phyloP scores from a whole-genome alignment of 2,797 vertebrate genomes.

The Xenops minutus region DNA sequence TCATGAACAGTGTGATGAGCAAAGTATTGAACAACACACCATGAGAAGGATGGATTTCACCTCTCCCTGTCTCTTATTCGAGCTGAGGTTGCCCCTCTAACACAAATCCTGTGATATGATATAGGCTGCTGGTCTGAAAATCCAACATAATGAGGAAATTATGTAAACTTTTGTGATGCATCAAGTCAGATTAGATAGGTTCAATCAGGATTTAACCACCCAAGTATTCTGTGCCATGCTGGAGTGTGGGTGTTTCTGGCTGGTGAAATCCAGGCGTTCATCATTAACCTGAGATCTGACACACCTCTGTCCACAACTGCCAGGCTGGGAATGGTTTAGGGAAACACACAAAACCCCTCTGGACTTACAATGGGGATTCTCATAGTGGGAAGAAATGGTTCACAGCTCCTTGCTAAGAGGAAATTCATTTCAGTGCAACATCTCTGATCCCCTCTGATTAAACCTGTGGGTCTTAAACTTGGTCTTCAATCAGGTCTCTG shows the following conservation, averaged over 20 bases:
- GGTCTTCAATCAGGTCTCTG: conserved; percentile 46
- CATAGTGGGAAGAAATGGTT: background rate
- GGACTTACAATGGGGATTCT: fast-evolving
- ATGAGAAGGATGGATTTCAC: background rate
- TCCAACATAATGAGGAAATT: background rate
- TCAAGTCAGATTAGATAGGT: background rate
- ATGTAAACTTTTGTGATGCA: background rate
- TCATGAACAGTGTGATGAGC: background rate
- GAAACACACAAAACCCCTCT: background rate
- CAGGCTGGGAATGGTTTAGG: background rate
- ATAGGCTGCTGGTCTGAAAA: background rate
- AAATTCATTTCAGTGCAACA: background rate
- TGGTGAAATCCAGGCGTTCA: background rate
- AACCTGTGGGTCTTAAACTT: conserved; percentile 19
- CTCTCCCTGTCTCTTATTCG: background rate
- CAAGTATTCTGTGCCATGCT: background rate
- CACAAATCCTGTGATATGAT: background rate
- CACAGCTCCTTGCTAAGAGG: background rate
- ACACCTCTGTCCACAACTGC: background rate
- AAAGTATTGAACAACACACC: fast-evolving
- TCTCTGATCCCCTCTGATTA: background rate
- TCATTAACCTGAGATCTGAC: fast-evolving
- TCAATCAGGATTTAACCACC: background rate
- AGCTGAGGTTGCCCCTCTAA: background rate
- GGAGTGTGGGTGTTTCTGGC: fast-evolving